phyloP scores from a whole-genome alignment of 2,888 invertebrate genomes.

The Odontothrips loti region DNA sequence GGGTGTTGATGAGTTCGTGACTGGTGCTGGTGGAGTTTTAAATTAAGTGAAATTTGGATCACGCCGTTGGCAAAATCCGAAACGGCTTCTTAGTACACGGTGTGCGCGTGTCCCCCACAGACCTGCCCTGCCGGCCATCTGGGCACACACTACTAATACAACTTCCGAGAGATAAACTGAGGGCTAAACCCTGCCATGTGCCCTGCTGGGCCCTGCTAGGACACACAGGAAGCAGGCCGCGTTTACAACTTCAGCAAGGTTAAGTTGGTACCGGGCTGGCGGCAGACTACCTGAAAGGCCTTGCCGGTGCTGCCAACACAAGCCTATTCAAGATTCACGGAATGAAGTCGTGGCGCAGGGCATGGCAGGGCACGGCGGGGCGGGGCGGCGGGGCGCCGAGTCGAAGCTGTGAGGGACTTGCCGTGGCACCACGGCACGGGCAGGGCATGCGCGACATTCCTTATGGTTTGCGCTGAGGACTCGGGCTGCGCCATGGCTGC shows the following conservation, averaged over 20 bases:
- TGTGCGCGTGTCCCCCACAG: background rate
- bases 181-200: no score
- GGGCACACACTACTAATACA: no score
- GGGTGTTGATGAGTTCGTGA: no score
- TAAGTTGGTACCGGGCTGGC: slow-evolving; percentile 29
- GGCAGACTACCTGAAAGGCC: no score
- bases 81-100: background rate
- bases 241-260: slow-evolving; percentile 6
- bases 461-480: slow-evolving; percentile 51
- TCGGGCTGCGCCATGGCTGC: slow-evolving; percentile 38
- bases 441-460: slow-evolving; percentile 44
- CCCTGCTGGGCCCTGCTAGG: no score
- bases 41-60: no score
- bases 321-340: slow-evolving; percentile 4
- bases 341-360: background rate
- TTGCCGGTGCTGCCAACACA: slow-evolving; percentile 43
- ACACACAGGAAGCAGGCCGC: slow-evolving; percentile 30
- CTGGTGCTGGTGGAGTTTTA: no score
- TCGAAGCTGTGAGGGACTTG: no score
- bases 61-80: no score
- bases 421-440: no score
- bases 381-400: no score
- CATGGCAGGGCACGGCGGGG: background rate
- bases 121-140: background rate
- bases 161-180: no score